Conservation (phyloP, 2,113 vertebrate species). For the Panthera uncia region DNA sequence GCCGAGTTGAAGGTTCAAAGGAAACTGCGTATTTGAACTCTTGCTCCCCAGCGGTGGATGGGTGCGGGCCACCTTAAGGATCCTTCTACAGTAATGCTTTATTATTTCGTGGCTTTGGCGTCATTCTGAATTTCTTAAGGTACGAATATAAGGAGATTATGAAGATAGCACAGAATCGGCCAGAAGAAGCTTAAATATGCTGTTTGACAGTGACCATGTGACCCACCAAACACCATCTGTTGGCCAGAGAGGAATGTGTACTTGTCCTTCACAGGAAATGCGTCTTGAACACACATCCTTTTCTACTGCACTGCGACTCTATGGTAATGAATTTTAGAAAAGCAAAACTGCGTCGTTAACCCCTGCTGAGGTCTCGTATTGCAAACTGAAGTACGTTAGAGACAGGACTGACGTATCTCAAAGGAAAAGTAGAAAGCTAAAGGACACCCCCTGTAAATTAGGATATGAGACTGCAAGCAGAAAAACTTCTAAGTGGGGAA, state of each 20-base stretch:
- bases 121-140: not conserved
- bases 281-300: constrained; percentile 65
- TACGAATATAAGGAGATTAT: not conserved
- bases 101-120: constrained; percentile 53
- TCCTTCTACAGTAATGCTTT: not conserved
- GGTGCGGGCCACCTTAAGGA: constrained; percentile 32
- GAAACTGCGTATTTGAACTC: not conserved
- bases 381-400: constrained; percentile 71
- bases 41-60: not conserved
- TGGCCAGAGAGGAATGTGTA: not conserved
- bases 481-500: constrained; percentile 58
- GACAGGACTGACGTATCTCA: constrained; percentile 56
- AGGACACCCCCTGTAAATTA: constrained; percentile 65
- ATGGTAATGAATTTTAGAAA: constrained; percentile 66
- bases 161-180: not conserved
- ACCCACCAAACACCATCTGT: constrained; percentile 50
- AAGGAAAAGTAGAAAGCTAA: constrained; percentile 66
- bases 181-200: not conserved
- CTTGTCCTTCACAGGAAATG: constrained; percentile 59
- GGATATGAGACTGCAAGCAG: constrained; percentile 42
- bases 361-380: constrained; percentile 63
- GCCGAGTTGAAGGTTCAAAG: constrained; percentile 51
- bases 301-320: constrained; percentile 61
- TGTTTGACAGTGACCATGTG: constrained; percentile 35
- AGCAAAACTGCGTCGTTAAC: constrained; percentile 71